Evolutionary conservation across 2,888 invertebrate species (phyloP).

Genomic region (Theristus sp.): DNA sequence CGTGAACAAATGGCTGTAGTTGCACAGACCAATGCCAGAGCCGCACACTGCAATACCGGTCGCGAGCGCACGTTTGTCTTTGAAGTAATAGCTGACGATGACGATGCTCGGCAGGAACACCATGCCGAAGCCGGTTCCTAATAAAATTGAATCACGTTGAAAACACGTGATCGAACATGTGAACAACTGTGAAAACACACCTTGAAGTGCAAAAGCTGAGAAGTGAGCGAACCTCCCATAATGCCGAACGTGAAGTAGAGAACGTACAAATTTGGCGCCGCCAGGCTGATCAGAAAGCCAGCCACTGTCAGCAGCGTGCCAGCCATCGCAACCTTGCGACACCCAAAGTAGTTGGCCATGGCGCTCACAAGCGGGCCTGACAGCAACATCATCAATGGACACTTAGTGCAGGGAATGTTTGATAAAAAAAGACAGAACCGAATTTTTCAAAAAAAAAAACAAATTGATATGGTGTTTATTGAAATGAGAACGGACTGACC

Average conservation of each 20-base stretch:
- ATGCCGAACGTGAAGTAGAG: not conserved
- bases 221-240: not conserved
- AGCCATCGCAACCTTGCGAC: constrained; percentile 63
- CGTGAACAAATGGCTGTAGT: not conserved
- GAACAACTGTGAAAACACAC: not conserved
- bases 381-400: not conserved
- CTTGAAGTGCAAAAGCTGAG: not conserved
- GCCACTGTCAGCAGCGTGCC: not conserved
- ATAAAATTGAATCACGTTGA: too few species aligned
- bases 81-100: constrained; percentile 88
- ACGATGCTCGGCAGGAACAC: constrained; percentile 96
- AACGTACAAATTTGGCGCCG: not conserved
- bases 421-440: too few species aligned
- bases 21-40: constrained; percentile 86
- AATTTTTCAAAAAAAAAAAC: too few species aligned
- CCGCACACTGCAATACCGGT: constrained; percentile 85
- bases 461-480: too few species aligned
- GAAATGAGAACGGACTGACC: constrained; percentile 48
- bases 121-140: constrained; percentile 79
- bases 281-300: not conserved
- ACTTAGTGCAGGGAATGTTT: too few species aligned
- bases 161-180: too few species aligned
- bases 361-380: constrained; percentile 86
- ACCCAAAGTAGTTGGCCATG: constrained; percentile 80
- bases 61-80: constrained; percentile 74